A percentile compares a stretch with the other conserved stretches of the same genome.
These are phyloP conservation scores for Platyura marginata DNA, from an alignment of 1,140 invertebrate species.

Conservation along the genomic window DNA sequence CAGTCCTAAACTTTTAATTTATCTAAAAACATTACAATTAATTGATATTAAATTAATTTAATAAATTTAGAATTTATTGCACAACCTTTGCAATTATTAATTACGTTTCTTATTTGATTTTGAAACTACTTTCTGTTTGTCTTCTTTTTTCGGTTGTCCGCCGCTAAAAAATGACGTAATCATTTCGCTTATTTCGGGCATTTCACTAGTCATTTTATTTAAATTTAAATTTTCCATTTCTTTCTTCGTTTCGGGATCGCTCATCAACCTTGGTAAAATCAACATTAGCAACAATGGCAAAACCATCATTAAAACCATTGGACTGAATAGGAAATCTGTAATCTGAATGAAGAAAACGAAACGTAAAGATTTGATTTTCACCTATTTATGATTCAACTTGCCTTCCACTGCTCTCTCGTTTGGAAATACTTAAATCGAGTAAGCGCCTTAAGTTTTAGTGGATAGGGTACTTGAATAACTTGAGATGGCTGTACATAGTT, in stretches of 20 bases:
- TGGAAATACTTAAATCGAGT: conserved; percentile 83
- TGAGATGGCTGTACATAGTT: conserved; percentile 86
- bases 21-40: no score
- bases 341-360: conserved; percentile 22
- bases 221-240: conserved; percentile 71
- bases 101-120: conserved; percentile 1
- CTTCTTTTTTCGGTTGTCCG: conserved; percentile 24
- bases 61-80: no score
- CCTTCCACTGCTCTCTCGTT: conserved; percentile 79
- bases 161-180: conserved; percentile 63
- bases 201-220: conserved; percentile 42
- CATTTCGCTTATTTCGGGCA: conserved; percentile 84
- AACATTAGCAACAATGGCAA: conserved; percentile 79
- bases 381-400: no score
- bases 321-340: conserved; percentile 89
- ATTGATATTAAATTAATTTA: no score
- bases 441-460: conserved; percentile 68
- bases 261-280: conserved; percentile 90
- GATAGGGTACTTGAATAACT: conserved; percentile 76
- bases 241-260: conserved; percentile 87
- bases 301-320: conserved; percentile 97
- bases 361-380: no score
- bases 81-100: no score
- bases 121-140: background rate
- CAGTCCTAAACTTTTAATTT: no score